Evolutionary conservation across 53 echinoderm and acorn worm genomes (phyloP), one percentile per base, ranked within the genome.

Genomic region (Actinopyga echinites): DNA sequence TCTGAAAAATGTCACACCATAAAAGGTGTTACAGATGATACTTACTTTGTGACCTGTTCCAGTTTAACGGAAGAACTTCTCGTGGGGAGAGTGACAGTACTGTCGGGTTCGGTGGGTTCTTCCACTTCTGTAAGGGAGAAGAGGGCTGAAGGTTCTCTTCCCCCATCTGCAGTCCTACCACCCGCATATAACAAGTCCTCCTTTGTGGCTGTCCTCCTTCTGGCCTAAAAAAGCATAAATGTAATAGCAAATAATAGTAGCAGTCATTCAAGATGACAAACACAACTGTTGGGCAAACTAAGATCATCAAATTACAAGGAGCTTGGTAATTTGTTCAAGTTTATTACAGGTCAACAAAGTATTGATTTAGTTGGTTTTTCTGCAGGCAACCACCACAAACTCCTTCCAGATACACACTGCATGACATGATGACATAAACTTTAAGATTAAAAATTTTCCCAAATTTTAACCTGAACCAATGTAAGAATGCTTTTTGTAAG

Each of bases 131-230:
- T 36, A 31, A 92, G 32, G 36, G 92, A 75, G 19, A 86, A 44
- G 24, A 89, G 67, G 29, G 66, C 63, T 10, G 56, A 28, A 4
- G 82, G 38, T 20, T 91, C 85, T 12, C 55, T 35, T 22, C 23
- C 42, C 6, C 33, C 15, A 2, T 65, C 30, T 5, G 42, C n/a
- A 21, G 85, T 84, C 68, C 64, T 79, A 17, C 75, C 30, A 0
- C 83, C 85, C 6, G 90, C 90, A 49, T 93, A 93, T 49, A 96
- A 60, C 38, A 96, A 86, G 63, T 96, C 96, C 19, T 93, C 91
- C 2, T 79, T 85, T 35, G 96, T 96, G 10, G 96, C 96, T 52
- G 96, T 96, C 1, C 96, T 83, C 43, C 96, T 91, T n/a, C 96
- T 67, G 29, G 96, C 96, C 96, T 96, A 33, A 45, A 34, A 80